Evolutionary conservation across 2,888 invertebrate genomes (phyloP), one percentile per base, ranked within the genome.

Genomic region (Biston betularia): DNA sequence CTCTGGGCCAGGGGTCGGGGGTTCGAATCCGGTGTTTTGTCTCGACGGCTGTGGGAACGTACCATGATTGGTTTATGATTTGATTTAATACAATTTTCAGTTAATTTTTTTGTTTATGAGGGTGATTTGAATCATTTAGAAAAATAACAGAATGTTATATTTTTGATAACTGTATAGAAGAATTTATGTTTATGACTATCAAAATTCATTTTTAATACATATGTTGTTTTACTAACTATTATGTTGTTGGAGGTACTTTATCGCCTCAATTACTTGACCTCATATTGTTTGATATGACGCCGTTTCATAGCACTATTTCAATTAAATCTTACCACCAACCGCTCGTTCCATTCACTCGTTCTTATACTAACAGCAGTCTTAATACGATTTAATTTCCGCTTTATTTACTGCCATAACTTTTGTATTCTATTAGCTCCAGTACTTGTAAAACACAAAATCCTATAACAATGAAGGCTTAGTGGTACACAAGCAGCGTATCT

Each of bases 1-100:
- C 88, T 79, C 71, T 76, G 79, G 80, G 81, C 76, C 63, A 69
- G 70, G 72, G 88, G 87, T 84, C 83, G 87, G 87, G 65, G 90
- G 89, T 88, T 89, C 85, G 77, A 88, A 86, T 90, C 88, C 89
- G 89, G 89, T 85, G 86, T 82, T 87, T 87, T 87, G 87, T 88
- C 87, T 84, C 84, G 78, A 75, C 77, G 79, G 80, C 85, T 89
- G 89, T 91, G 91, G 89, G 91, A 90, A 90, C 84, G 69, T 73
- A 72, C 73, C 79, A 80, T 87, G 87, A 90, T 92, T 90, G 85
- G 86, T 86, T 89, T 89, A 88, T 88, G 85, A 89, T 89, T 89
- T 87, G 81, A 87, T 88, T 86, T 84, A 69, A 70, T 82, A 75
- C 10, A 52, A 52, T 79, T 81, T 77, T 75, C 77, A 75, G 75